Evolutionary conservation across 2,888 invertebrate genomes (phyloP).

Genomic region (Tuta absoluta): DNA sequence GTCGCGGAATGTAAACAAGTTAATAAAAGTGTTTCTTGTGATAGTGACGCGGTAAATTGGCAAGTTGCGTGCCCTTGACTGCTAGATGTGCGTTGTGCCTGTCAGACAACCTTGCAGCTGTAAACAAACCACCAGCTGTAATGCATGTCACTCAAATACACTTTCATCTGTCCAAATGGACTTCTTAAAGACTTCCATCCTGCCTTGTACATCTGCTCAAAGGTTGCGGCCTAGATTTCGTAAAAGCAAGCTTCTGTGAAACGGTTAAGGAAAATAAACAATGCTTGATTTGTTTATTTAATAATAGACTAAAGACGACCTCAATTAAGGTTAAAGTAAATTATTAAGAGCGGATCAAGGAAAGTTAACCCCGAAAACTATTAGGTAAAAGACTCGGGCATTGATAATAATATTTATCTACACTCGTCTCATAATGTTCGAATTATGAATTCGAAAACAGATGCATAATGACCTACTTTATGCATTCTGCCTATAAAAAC

Average conservation of each 20-base stretch:
- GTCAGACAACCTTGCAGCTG: constrained; percentile 21
- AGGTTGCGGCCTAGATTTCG: background rate
- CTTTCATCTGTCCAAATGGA: constrained; percentile 16
- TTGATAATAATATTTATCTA: too few species aligned
- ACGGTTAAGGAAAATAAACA: constrained; percentile 19
- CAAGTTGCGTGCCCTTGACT: constrained; percentile 45
- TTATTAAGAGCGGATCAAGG: background rate
- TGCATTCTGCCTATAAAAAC: too few species aligned
- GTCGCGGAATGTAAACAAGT: constrained; percentile 46
- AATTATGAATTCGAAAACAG: too few species aligned
- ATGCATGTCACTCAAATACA: constrained; percentile 1
- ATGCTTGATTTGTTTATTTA: constrained; percentile 2
- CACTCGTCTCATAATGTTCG: too few species aligned
- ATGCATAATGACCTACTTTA: too few species aligned
- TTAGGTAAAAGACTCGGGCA: background rate
- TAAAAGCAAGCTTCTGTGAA: constrained; percentile 11
- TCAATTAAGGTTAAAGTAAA: background rate
- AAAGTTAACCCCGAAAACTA: background rate
- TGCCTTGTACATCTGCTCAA: constrained; percentile 15
- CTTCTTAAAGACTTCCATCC: constrained; percentile 17
- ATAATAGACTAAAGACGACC: background rate
- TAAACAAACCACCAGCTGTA: constrained; percentile 26
- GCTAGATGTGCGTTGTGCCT: background rate
- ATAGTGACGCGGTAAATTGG: constrained; percentile 51
- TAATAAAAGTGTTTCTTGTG: constrained; percentile 34